A percentile compares a stretch with the other conserved stretches of the same genome.
Evolutionary conservation across 2,113 vertebrate genomes (phyloP).

Genomic region (Herpailurus yagouaroundi): DNA sequence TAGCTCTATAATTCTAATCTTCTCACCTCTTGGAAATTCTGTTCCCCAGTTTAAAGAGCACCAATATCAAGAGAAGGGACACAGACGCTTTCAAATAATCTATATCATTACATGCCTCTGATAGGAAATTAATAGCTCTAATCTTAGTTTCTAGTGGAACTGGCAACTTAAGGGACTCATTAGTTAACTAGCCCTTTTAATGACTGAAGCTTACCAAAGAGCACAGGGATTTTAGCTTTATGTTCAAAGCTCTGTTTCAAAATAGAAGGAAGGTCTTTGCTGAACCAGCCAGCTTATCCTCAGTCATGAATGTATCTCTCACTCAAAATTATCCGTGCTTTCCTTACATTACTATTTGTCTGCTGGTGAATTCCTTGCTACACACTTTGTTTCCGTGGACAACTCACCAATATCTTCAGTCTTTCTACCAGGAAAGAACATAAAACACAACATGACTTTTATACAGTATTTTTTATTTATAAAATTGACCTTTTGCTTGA

Average conservation of each 20-base stretch:
- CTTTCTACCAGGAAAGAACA: conserved; percentile 63
- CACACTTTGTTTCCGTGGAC: conserved; percentile 40
- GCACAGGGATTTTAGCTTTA: neutral
- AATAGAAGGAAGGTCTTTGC: neutral
- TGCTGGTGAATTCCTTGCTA: conserved; percentile 23
- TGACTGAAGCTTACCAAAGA: conserved; percentile 1
- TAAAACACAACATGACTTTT: conserved; percentile 74
- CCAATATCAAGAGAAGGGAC: neutral
- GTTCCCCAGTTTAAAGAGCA: neutral
- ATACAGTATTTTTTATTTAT: conserved; percentile 81
- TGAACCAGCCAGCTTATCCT: neutral
- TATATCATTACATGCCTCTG: conserved; percentile 6
- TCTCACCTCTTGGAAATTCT: conserved; percentile 6
- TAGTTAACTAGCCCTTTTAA: conserved; percentile 32
- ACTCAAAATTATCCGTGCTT: conserved; percentile 20
- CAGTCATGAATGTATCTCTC: neutral
- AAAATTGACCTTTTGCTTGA: conserved; percentile 88
- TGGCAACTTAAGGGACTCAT: neutral
- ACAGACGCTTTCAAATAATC: conserved; percentile 7
- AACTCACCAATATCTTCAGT: conserved; percentile 52
- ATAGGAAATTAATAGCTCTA: conserved; percentile 50
- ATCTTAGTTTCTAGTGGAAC: conserved; percentile 56
- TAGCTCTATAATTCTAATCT: neutral
- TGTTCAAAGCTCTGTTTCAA: conserved; percentile 2
- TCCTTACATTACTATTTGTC: neutral